Base-by-base conservation (phyloP, 2,797 vertebrate species). In the Esox lucius region DNA sequence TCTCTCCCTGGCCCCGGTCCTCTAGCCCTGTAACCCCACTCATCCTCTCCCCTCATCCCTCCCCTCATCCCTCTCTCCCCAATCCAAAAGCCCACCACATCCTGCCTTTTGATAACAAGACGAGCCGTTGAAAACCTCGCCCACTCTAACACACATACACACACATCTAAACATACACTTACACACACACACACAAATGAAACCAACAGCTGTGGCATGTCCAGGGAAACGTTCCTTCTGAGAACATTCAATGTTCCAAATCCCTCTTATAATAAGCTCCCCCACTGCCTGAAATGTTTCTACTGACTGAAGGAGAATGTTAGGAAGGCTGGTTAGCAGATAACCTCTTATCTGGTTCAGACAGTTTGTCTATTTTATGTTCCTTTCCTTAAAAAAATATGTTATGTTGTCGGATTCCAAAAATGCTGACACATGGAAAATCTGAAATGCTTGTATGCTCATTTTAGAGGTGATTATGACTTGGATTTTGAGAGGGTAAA, bases 41-140 rank as follows among this genome's bases (percentile, higher is more conserved):
- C 17, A 59, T 0, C 1, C 39, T 15, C 12, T 46, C 42, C 28
- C 31, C 15, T 19, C 42, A 28, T 22, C 35, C 42, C 28, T 22
- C 35, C 74, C 19, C 15, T 19, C 33, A 33, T 65, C 65, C 42
- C 28, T 22, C 35, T 28, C 65, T 74, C 75, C 82, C 4, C 17
- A 13, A 13, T n/a, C 3, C 28, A 2, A n/a, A 39, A 46, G 46
- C 42, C 61, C 74, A 28, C 70, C 51, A 81, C 73, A 83, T 83
- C 83, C 81, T 86, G 79, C 72, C 19, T 73, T 73, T 51, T 59
- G 81, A 84, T 81, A 84, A 80, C 51, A 26, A 70, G 76, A 71
- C 26, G 56, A 75, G 56, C 51, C 28, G 49, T 75, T 53, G 51
- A 70, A 48, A 31, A 51, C 17, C 35, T 13, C 19, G 42, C 39